A percentile compares a stretch with the other conserved stretches of the same genome.
Conservation (phyloP, 2,888 invertebrate genomes). For the Lissonota sp. region DNA sequence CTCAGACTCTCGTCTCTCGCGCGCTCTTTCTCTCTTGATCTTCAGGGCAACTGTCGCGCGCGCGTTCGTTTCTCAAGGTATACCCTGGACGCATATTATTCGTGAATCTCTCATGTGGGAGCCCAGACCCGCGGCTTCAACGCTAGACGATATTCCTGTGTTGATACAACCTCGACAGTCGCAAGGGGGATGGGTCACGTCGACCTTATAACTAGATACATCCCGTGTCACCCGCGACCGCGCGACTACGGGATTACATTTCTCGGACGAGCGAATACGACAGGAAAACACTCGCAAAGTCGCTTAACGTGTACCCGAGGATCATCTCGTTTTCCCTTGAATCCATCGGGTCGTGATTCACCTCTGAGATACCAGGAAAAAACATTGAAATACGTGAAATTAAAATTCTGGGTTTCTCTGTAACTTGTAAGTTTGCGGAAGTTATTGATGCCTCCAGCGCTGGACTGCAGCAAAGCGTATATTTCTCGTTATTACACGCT, state of each 20-base stretch:
- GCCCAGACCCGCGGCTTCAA: background rate
- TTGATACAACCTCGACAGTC: background rate
- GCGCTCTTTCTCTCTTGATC: background rate
- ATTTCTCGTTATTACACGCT: conserved; percentile 17
- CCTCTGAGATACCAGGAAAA: background rate
- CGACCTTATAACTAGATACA: background rate
- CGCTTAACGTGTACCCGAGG: background rate
- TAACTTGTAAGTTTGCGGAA: conserved; percentile 16
- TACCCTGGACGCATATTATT: background rate
- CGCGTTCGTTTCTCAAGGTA: conserved; percentile 24
- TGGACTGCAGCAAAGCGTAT: conserved; percentile 5
- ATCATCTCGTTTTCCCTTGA: background rate
- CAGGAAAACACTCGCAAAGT: conserved; percentile 19
- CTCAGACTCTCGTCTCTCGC: conserved; percentile 73
- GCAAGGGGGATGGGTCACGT: background rate
- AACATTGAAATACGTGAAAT: conserved; percentile 3
- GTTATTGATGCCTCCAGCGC: conserved; percentile 3
- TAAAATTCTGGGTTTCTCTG: background rate
- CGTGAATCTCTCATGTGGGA: too few relatives aligned
- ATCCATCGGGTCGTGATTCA: background rate
- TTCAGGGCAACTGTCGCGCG: background rate
- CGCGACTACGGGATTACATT: background rate
- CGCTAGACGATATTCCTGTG: background rate
- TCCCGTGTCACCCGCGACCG: background rate
- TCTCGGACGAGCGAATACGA: background rate